These are phyloP conservation scores for Aricia artaxerxes DNA, from an alignment of 2,888 invertebrate genomes.

Conservation along the genomic window DNA sequence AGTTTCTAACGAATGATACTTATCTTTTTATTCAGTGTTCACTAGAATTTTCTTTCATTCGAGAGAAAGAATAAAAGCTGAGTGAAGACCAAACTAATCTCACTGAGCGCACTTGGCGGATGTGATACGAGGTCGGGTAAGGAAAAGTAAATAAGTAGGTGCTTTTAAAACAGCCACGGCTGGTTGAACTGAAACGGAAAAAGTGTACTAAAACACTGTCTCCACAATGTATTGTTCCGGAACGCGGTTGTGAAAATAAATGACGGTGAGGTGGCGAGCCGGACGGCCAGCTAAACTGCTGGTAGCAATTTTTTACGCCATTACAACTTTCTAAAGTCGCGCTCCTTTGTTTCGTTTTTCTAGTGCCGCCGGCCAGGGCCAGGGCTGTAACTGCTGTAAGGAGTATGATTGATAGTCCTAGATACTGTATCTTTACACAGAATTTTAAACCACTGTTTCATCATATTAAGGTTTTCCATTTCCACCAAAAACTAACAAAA, in stretches of 20 bases:
- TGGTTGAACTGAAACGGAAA: slow-evolving; percentile 26
- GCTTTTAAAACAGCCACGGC: slow-evolving; percentile 24
- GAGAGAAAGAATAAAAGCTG: not conserved
- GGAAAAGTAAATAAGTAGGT: slow-evolving; percentile 30
- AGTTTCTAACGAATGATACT: not conserved
- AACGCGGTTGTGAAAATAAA: slow-evolving; percentile 38
- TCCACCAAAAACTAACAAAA: not conserved
- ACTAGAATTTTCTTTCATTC: not conserved
- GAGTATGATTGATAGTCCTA: not conserved
- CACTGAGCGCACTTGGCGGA: not conserved
- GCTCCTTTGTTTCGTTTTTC: slow-evolving; percentile 34
- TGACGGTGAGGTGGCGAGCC: slow-evolving; percentile 40
- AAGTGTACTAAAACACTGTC: slow-evolving; percentile 31
- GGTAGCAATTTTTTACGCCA: slow-evolving; percentile 48
- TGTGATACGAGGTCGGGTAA: not conserved
- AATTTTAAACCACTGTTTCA: not conserved
- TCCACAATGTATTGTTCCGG: slow-evolving; percentile 35
- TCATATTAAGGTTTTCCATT: not conserved
- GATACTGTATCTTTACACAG: not conserved
- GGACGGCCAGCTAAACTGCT: slow-evolving; percentile 36
- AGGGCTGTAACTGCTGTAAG: not conserved
- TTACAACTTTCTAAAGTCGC: slow-evolving; percentile 44
- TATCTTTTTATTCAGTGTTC: not conserved
- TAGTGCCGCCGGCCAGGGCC: not conserved
- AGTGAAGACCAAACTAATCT: not conserved